Evolutionary conservation across 1,140 invertebrate genomes (phyloP), one percentile per base, ranked within the genome.

Genomic region (Saxidomus purpurata): DNA sequence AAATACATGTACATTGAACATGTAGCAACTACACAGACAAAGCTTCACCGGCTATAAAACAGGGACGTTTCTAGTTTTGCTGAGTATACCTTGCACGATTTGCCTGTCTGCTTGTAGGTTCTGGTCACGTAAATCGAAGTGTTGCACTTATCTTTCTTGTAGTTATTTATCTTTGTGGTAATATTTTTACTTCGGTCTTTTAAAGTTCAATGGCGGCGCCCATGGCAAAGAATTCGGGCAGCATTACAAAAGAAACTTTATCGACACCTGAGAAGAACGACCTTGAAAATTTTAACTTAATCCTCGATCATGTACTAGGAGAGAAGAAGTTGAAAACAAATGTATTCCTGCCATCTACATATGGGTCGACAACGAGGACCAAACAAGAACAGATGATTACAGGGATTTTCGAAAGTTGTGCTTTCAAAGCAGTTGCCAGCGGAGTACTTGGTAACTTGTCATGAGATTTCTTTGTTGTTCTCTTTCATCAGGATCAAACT

Each of bases 391-490:
- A 94, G 19, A 91, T 94, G 61, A 92, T 99, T n/a, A 98, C 98
- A 95, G 96, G 97, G 0, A 96, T 97, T 2, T 97, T 99, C 93
- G 98, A 99, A 96, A 99, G 98, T 94, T 99, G 99, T 95, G 96
- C 97, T 13, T 99, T 99, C 94, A 99, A 99, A 96, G 97, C 98
- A 36, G 92, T 97, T 0, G 97, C 98, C 95, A 99, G 98, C 95
- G 98, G 98, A 96, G 97, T 98, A 81, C 96, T 98, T 95, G 98
- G 98, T 98, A 96, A 96, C 94, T 52, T n/a, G n/a, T n/a, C n/a
- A n/a, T n/a, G 77, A 43, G n/a, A n/a, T n/a, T n/a, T n/a, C n/a
- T n/a, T 55, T 38, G 3, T 43, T 38, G 47, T 61, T 47, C 25
- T 77, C 17, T n/a, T n/a, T n/a, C n/a, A n/a, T n/a, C n/a, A 77